Evolutionary conservation across 1,140 invertebrate genomes (phyloP), one percentile per base, ranked within the genome.

Genomic region (Polypedilum vanderplanki): DNA sequence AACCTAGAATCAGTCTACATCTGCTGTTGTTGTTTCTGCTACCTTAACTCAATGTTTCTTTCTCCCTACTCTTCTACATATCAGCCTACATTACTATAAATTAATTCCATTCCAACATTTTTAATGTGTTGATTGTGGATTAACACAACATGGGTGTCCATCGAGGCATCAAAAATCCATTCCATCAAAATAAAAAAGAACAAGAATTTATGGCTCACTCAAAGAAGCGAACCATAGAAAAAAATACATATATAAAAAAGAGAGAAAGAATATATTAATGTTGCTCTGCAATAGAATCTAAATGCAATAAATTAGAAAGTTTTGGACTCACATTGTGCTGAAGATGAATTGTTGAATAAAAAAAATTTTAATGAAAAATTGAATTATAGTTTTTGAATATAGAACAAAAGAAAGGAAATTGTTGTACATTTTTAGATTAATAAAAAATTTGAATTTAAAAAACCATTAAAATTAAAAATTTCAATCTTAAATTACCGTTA

Each of bases 51-150:
- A n/a, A n/a, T n/a, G n/a, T n/a, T n/a, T n/a, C n/a, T n/a, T n/a
- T n/a, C n/a, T n/a, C n/a, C n/a, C n/a, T 46, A 46, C 9, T 46
- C 9, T 46, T 46, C 41, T 10, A 46, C 9, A 10, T 46, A 46
- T 10, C 15, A 46, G 9, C 15, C 41, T 46, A 46, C 46, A 8
- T 57, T 57, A 10, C 10, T 15, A 12, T 57, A 33, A 33, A 33
- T 33, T 33, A 3, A 12, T 12, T 57, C 46, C 15, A 57, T 57
- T 57, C 46, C 15, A 12, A n/a, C 46, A 57, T 57, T 57, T 8
- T 57, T 57, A 57, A 57, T 57, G 46, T 57, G 46, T 57, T 57
- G 46, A 57, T 57, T 57, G 46, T 57, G 46, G n/a, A 57, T 57
- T 57, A 57, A 57, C 46, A 57, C 46, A 57, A 57, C 46, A 57